phyloP scores from a whole-genome alignment of 92 coral and sea anemone genomes.

The Heteractis magnifica region DNA sequence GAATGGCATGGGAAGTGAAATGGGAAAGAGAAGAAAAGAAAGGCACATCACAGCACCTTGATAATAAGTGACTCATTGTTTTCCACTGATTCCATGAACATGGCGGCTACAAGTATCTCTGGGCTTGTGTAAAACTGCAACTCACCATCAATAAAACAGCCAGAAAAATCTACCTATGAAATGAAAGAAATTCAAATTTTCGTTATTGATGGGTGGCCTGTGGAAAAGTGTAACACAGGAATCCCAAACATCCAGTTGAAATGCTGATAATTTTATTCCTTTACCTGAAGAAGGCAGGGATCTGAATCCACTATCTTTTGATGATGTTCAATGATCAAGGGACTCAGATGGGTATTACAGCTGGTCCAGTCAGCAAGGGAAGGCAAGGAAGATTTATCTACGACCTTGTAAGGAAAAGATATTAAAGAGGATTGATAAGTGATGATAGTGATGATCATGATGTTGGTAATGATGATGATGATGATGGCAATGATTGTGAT shows the following conservation, averaged over 20 bases:
- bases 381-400: constrained; percentile 43
- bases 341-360: constrained; percentile 64
- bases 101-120: constrained; percentile 61
- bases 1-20: not conserved
- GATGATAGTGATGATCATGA: not conserved
- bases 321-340: constrained; percentile 63
- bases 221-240: not conserved
- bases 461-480: not conserved
- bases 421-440: not conserved
- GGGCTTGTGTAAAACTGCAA: constrained; percentile 53
- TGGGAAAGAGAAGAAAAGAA: not conserved
- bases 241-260: not conserved
- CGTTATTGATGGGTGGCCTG: not conserved
- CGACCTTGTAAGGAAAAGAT: constrained; percentile 39
- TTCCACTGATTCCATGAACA: constrained; percentile 62
- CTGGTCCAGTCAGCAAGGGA: constrained; percentile 60
- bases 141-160: constrained; percentile 52
- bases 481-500: not conserved
- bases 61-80: constrained; percentile 67
- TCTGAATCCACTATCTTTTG: constrained; percentile 55
- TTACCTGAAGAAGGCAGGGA: constrained; percentile 60
- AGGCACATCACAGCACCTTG: constrained; percentile 38
- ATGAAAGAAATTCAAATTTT: not conserved
- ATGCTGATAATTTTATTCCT: not conserved
- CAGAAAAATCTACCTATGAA: constrained; percentile 53